Evolutionary conservation across 2,113 vertebrate species (phyloP), one percentile per base, ranked within the genome.

Genomic region (Cyphomyrus discorhynchus): DNA sequence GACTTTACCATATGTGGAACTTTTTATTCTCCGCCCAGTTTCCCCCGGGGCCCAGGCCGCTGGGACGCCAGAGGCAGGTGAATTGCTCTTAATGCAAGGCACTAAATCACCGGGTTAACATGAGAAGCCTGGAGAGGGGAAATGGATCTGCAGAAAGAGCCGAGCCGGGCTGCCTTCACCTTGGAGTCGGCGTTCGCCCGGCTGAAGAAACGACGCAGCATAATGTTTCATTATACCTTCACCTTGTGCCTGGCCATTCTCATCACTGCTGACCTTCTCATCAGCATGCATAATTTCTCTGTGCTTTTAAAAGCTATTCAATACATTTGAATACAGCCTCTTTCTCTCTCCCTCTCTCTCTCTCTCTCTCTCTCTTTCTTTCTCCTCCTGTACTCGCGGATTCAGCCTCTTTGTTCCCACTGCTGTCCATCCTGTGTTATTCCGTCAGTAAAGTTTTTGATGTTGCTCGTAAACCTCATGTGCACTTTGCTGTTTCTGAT

Each of bases 1-100:
- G 98, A 99, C 98, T 99, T 98, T 97, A 98, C 98, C 98, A 99
- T 99, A 99, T 99, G 98, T 98, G 98, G 97, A 98, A 98, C 97
- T 98, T 97, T 97, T 87, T 95, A 98, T 98, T 97, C 98, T 98
- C 96, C 97, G 98, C 97, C 97, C 98, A 96, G 88, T 96, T 98
- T 97, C 97, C 98, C 95, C 96, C 50, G 97, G 98, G 96, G 96
- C 90, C 91, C 88, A 94, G 96, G 96, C 98, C 97, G 94, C 97
- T 97, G 98, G 97, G 98, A 99, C 95, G 97, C 97, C 95, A 96
- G 96, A 98, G 97, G 97, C 98, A 99, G 98, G 98, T 99, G 98
- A 99, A 99, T 98, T 99, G 98, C 97, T 99, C 97, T 98, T 99
- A 99, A 99, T 98, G 97, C 98, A 97, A 97, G 97, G 97, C 97